phyloP scores from a whole-genome alignment of 2,797 vertebrate species.

The Alosa sapidissima region DNA sequence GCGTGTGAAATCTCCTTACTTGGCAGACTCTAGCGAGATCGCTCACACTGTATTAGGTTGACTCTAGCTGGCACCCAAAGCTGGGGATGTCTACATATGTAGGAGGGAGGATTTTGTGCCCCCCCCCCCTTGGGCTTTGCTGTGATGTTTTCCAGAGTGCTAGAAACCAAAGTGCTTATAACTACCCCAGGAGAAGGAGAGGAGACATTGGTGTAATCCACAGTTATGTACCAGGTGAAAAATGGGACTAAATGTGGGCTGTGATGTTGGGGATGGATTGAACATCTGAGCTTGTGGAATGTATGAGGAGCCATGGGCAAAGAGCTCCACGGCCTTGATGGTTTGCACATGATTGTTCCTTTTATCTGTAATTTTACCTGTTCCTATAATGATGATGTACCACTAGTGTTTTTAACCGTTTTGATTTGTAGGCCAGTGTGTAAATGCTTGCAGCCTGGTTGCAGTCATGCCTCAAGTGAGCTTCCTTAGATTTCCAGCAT shows the following conservation, averaged over 20 bases:
- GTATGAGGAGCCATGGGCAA: not conserved
- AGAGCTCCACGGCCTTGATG: not conserved
- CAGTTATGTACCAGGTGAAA: conserved; percentile 8
- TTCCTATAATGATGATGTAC: not conserved
- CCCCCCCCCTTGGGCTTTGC: not conserved
- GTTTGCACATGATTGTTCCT: not conserved
- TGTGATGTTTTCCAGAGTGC: conserved; percentile 18
- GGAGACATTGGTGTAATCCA: not conserved
- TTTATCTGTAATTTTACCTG: conserved; percentile 4
- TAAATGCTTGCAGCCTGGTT: conserved; percentile 2
- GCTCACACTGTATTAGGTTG: not conserved
- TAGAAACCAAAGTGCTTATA: conserved; percentile 10
- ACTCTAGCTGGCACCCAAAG: not conserved
- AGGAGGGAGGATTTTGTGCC: not conserved
- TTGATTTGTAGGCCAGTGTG: not conserved
- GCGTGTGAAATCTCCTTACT: not conserved
- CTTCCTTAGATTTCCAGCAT: not conserved
- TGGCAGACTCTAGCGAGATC: not conserved
- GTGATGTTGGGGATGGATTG: not conserved
- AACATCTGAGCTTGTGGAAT: not conserved
- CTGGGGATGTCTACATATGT: conserved; percentile 1
- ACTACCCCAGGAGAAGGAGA: not conserved
- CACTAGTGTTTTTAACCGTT: not conserved
- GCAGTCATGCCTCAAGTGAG: not conserved
- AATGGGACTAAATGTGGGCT: not conserved